Conservation (phyloP, 53 echinoderm and acorn worm genomes). For the Pentamera pediparva region DNA sequence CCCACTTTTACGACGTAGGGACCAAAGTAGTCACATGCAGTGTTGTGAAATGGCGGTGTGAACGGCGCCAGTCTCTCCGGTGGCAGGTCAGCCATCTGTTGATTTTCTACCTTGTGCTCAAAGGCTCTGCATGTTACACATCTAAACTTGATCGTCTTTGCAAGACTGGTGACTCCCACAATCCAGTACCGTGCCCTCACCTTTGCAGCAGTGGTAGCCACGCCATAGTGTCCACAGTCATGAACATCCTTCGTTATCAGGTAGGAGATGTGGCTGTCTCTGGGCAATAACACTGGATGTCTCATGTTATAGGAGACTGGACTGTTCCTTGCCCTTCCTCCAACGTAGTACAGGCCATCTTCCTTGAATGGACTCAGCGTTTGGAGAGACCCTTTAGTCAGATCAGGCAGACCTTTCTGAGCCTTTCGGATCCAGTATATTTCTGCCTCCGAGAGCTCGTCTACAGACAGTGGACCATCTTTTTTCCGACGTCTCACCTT, state of each 20-base stretch:
- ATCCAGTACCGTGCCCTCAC: constrained; percentile 49
- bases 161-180: constrained; percentile 23
- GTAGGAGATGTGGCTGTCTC: not conserved
- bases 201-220: constrained; percentile 10
- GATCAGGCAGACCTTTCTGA: constrained; percentile 29
- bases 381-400: constrained; percentile 50
- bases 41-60: constrained; percentile 46
- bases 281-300: constrained; percentile 25
- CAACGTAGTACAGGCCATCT: constrained; percentile 48
- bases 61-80: constrained; percentile 38
- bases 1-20: constrained; percentile 23
- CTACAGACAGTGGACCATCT: constrained; percentile 27
- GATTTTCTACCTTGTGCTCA: constrained; percentile 43
- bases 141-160: constrained; percentile 49
- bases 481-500: constrained; percentile 23
- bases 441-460: constrained; percentile 40
- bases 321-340: constrained; percentile 45
- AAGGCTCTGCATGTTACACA: constrained; percentile 45
- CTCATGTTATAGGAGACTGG: not conserved
- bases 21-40: constrained; percentile 45
- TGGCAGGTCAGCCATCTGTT: constrained; percentile 46
- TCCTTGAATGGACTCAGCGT: constrained; percentile 46
- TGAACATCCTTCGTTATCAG: not conserved
- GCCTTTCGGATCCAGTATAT: constrained; percentile 34
- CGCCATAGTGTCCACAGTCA: constrained; percentile 57